Conservation (phyloP, 2,888 invertebrate genomes). For the Quadriops clusia region DNA sequence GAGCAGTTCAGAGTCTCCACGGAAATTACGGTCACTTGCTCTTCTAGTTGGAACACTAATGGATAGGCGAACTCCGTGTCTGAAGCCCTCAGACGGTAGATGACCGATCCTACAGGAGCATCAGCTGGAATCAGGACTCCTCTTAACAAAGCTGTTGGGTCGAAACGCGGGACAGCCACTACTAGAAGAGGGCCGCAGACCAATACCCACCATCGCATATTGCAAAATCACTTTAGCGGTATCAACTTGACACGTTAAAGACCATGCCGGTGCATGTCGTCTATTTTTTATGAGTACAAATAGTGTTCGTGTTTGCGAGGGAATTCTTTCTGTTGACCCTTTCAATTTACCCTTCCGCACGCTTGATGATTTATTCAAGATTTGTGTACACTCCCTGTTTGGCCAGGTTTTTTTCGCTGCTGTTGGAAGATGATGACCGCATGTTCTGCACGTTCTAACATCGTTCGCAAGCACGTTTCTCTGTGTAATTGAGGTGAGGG, state of each 20-base stretch:
- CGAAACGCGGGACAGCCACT: constrained; percentile 66
- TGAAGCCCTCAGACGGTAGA: constrained; percentile 77
- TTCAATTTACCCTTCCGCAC: constrained; percentile 14
- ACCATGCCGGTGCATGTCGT: constrained; percentile 6
- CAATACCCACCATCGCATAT: constrained; percentile 24
- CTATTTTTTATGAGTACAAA: constrained; percentile 19
- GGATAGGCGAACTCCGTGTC: constrained; percentile 84
- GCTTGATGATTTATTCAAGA: too few relatives aligned
- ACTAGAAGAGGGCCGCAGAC: constrained; percentile 20
- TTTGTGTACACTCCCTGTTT: too few relatives aligned
- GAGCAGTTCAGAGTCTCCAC: constrained; percentile 76
- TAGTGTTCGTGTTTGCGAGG: constrained; percentile 16
- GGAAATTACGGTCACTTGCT: constrained; percentile 63
- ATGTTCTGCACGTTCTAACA: too few relatives aligned
- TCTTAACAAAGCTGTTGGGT: constrained; percentile 71
- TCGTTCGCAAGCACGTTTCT: too few relatives aligned
- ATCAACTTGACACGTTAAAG: not conserved
- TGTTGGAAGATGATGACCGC: too few relatives aligned
- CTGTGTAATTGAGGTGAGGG: not conserved
- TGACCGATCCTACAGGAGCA: constrained; percentile 69
- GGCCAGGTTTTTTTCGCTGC: too few relatives aligned
- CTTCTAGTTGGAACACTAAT: constrained; percentile 64
- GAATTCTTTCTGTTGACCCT: constrained; percentile 18
- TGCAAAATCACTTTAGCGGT: not conserved
- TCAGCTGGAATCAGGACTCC: constrained; percentile 74